Percentiles rank a stretch among this genome's conserved stretches.
phyloP scores from a whole-genome alignment of 2,888 invertebrate species.

The Melangyna quadrimaculata region DNA sequence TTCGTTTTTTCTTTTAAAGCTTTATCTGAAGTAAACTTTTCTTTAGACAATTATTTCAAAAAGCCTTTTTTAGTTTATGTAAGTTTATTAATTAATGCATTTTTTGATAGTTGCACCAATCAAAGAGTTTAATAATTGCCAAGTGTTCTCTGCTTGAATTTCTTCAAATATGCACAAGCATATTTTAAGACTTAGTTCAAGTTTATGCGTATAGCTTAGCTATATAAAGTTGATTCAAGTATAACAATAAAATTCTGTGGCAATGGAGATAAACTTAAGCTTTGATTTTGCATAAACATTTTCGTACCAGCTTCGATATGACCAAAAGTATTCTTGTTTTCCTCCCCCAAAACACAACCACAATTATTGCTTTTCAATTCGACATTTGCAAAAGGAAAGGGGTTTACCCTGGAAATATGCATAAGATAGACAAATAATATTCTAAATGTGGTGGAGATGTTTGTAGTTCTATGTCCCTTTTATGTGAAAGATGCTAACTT shows the following conservation, averaged over 20 bases:
- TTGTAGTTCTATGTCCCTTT: not conserved
- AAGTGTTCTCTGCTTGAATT: too few relatives aligned
- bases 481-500: not conserved
- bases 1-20: too few relatives aligned
- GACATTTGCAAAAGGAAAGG: not conserved
- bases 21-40: too few relatives aligned
- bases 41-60: too few relatives aligned
- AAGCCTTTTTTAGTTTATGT: too few relatives aligned
- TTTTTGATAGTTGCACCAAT: too few relatives aligned
- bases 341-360: not conserved
- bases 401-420: not conserved
- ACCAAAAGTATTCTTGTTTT: not conserved
- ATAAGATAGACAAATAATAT: not conserved
- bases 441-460: not conserved
- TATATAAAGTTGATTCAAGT: not conserved
- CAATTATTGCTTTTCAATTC: conserved; percentile 21
- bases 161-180: not conserved
- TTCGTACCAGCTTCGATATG: not conserved
- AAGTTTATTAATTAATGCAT: too few relatives aligned
- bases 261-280: conserved; percentile 9
- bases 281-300: conserved; percentile 4
- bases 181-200: not conserved
- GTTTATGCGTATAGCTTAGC: not conserved
- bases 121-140: too few relatives aligned
- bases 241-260: conserved; percentile 4